Evolutionary conservation across 2,113 vertebrate genomes (phyloP).

Genomic region (Camelus bactrianus): DNA sequence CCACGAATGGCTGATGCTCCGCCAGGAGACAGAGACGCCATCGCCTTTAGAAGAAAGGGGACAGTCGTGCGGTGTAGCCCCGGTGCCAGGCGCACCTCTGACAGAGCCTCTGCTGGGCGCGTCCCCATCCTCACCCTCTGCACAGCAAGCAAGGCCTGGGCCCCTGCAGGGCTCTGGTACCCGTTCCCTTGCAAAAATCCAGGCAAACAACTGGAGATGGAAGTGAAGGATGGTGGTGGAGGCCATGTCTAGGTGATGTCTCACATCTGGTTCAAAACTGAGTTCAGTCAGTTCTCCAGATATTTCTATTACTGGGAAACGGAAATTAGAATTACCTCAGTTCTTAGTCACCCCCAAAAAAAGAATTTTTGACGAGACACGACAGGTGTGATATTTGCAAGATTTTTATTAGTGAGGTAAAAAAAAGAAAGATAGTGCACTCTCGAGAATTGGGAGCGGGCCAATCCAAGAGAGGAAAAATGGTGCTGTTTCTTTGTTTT

Average conservation of each 20-base stretch:
- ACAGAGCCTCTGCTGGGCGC: fast-evolving
- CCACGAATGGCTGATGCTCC: conserved; percentile 4
- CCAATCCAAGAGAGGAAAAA: too few relatives aligned
- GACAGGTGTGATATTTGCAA: too few relatives aligned
- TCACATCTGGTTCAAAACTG: background rate
- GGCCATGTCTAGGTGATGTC: background rate
- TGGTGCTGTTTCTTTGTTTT: too few relatives aligned
- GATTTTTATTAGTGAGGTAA: too few relatives aligned
- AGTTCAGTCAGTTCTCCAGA: background rate
- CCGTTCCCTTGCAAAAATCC: background rate
- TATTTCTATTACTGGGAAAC: background rate
- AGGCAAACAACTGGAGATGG: background rate
- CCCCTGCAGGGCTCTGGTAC: background rate
- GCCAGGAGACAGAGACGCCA: conserved; percentile 39
- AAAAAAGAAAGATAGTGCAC: too few relatives aligned
- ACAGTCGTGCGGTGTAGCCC: conserved; percentile 43
- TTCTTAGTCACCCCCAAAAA: too few relatives aligned
- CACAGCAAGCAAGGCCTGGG: background rate
- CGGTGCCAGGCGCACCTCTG: background rate
- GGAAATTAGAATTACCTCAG: too few relatives aligned
- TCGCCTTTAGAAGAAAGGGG: conserved; percentile 43
- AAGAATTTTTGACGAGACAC: too few relatives aligned
- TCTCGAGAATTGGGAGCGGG: too few relatives aligned
- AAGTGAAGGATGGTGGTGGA: background rate
- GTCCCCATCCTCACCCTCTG: background rate